Conservation (phyloP, 2,797 vertebrate species). For the Pterois miles region DNA sequence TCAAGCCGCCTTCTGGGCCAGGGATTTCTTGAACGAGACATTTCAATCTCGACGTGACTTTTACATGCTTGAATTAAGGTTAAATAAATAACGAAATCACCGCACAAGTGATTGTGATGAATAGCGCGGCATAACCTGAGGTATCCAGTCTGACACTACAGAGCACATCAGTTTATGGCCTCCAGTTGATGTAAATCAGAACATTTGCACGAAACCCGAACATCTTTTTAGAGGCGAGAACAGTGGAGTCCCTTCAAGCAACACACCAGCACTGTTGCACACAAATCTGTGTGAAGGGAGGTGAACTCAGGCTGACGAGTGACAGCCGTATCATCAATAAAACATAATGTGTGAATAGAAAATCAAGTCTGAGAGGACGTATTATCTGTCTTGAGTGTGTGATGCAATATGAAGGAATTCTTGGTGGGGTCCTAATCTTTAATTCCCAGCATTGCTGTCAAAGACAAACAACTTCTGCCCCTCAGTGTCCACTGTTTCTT, state of each 20-base stretch:
- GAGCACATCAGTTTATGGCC: conserved; percentile 28
- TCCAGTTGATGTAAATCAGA: conserved; percentile 37
- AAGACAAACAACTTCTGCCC: conserved; percentile 24
- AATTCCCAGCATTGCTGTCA: conserved; percentile 10
- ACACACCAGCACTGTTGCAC: conserved; percentile 26
- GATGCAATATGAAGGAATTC: conserved; percentile 50
- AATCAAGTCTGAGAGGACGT: conserved; percentile 46
- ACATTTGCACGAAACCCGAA: conserved; percentile 44
- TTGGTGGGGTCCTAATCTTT: conserved; percentile 34
- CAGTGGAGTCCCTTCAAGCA: conserved; percentile 41
- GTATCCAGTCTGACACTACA: conserved; percentile 4
- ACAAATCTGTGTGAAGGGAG: conserved; percentile 49
- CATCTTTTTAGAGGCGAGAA: conserved; percentile 27
- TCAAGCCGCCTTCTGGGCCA: not conserved
- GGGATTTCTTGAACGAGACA: not conserved
- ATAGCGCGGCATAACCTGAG: not conserved
- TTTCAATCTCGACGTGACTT: not conserved
- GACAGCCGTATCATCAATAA: conserved; percentile 70
- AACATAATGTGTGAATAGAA: conserved; percentile 51
- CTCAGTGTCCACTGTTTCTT: not conserved
- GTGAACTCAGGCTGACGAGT: conserved; percentile 63
- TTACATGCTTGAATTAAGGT: not conserved
- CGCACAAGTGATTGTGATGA: conserved; percentile 11
- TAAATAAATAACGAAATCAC: conserved; percentile 25
- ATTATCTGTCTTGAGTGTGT: conserved; percentile 33